Conservation (phyloP, 2,888 invertebrate species). For the Trachelus tabidus region DNA sequence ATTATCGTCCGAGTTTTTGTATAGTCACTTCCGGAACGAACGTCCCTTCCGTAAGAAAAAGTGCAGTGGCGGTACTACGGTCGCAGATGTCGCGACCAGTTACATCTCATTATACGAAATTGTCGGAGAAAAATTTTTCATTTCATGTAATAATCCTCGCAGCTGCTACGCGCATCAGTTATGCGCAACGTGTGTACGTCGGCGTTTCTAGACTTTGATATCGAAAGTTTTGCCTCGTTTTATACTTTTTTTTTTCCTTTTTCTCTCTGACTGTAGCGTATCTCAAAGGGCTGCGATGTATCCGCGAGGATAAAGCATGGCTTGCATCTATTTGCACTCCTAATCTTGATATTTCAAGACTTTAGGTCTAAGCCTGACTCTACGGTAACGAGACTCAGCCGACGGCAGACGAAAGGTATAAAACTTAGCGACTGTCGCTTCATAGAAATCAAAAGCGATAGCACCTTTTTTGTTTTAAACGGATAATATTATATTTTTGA, state of each 20-base stretch:
- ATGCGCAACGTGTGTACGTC: slow-evolving; percentile 39
- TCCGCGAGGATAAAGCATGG: slow-evolving; percentile 30
- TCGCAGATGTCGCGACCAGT: slow-evolving; percentile 28
- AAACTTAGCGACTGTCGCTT: not conserved
- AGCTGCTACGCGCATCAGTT: slow-evolving; percentile 54
- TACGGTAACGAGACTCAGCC: not conserved
- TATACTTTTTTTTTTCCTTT: slow-evolving; percentile 14
- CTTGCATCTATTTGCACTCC: slow-evolving; percentile 53
- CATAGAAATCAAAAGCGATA: not conserved
- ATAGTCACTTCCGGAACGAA: not conserved
- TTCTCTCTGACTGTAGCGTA: slow-evolving; percentile 14
- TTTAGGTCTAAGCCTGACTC: not conserved
- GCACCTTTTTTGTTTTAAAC: not conserved
- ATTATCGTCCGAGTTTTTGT: not conserved
- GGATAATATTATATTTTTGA: not conserved
- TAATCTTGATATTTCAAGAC: slow-evolving; percentile 36
- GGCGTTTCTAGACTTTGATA: slow-evolving; percentile 37
- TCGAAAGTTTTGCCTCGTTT: slow-evolving; percentile 40
- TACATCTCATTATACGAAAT: slow-evolving; percentile 22
- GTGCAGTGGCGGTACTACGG: slow-evolving; percentile 3
- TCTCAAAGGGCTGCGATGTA: slow-evolving; percentile 30
- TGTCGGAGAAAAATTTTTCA: slow-evolving; percentile 32
- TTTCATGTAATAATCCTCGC: slow-evolving; percentile 50
- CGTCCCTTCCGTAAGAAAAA: slow-evolving; percentile 7
- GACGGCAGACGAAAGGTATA: not conserved